Evolutionary conservation across 2,888 invertebrate genomes (phyloP), one percentile per base, ranked within the genome.

Genomic region (Orthonevra nobilis): DNA sequence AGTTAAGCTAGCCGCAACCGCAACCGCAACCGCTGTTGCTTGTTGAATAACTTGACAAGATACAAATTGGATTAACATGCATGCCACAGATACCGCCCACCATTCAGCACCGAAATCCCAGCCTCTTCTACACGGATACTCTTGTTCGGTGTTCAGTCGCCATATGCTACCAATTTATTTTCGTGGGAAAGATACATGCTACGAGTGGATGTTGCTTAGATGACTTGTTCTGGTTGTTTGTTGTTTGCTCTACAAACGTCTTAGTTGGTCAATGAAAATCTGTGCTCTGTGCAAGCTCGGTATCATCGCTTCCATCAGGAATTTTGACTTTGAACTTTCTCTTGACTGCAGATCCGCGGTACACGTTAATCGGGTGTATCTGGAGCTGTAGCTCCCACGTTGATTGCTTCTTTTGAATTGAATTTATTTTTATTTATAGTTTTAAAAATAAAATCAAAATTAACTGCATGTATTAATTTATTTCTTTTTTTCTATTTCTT

Each of bases 41-140:
- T 73, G 79, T 73, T 63, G 52, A 63, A 68, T 48, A 79, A 73
- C 56, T 66, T 73, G 68, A 73, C 61, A 79, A 5, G 66, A 50
- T 66, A 79, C 79, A 79, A 79, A 79, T 79, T 79, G 79, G 66
- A 79, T 79, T 73, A 73, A 79, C 73, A 79, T 68, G 61, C 66
- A 66, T 23, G 66, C n/a, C n/a, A n/a, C n/a, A n/a, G n/a, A 58
- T 48, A 56, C 66, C 79, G 73, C 79, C 79, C 73, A 73, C 79
- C 60, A 66, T 54, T n/a, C 69, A 61, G 54, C 68, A 17, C 36
- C 69, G 32, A 54, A 17, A 26, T n/a, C n/a, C 40, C 58, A 17
- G 46, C 9, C 5, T 14, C 15, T 6, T 26, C 5, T 3, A 5
- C 3, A 15, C 19, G 38, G 32, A 6, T 28, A 40, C 32, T 26